Base-by-base conservation (phyloP, 2,888 invertebrate species). In the Allacma fusca region DNA sequence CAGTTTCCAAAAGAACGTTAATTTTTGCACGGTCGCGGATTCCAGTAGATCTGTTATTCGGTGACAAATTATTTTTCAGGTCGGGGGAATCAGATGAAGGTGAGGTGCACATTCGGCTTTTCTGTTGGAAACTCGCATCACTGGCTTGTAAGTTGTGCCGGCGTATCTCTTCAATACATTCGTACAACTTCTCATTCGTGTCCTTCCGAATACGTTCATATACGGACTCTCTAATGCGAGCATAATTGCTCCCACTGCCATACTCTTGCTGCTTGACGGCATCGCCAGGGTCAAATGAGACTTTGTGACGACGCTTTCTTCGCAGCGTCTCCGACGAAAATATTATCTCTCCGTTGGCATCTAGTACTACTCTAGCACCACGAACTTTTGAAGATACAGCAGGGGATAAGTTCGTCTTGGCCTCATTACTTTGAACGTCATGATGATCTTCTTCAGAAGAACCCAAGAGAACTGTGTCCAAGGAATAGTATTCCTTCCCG, bases 381-480 rank as follows among this genome's bases (percentile, higher is more conserved):
- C 82, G 79, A 19, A 82, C 62, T 75, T 83, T 83, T 5, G 80
- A 80, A 12, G 83, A 83, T 24, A 77, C 72, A 21, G 74, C 74
- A 19, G 78, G 26, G 23, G 59, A 19, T 5, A 64, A 57, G 59
- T 65, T 73, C 65, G 16, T 68, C 80, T 80, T 81, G 79, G 69
- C 44, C 34, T 78, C 73, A 68, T 75, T 64, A 64, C 68, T 44
- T 13, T 24, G 21, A 26, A 12, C 1, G 13, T 75, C 72, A 43
- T 75, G 76, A 75, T 76, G 78, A 79, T 80, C 80, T 81, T 82
- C 83, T 77, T 77, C 78, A 40, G 82, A 82, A 82, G 82, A 81
- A 78, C 78, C 80, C 81, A 83, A 81, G 80, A 82, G 83, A 80
- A 84, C 83, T 57, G 84, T 84, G 80, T 84, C 84, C 67, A 84